Conservation (phyloP, 2,797 vertebrate genomes). For the Falco naumanni region DNA sequence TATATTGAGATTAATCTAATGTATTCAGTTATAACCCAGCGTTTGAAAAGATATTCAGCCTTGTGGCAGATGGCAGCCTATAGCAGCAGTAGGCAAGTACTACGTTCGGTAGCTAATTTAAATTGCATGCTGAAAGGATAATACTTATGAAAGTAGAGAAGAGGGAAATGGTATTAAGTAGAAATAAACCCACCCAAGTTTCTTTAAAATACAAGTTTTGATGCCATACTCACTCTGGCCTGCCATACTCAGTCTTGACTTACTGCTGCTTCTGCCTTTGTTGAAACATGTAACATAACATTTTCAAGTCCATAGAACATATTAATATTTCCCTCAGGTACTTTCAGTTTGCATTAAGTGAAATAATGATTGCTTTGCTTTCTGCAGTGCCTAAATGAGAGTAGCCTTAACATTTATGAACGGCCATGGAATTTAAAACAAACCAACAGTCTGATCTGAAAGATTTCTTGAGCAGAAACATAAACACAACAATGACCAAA, state of each 20-base stretch:
- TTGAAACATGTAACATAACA: conserved; percentile 20
- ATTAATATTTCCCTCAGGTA: conserved; percentile 25
- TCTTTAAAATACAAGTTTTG: conserved; percentile 7
- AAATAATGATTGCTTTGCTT: conserved; percentile 63
- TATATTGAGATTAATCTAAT: neutral
- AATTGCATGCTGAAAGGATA: neutral
- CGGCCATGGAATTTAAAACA: conserved; percentile 3
- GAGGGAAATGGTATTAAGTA: neutral
- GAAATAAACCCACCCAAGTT: neutral
- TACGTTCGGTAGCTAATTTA: neutral
- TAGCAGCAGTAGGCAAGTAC: neutral
- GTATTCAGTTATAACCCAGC: neutral
- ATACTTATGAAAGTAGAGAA: neutral
- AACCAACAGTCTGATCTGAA: conserved; percentile 29
- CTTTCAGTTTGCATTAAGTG: conserved; percentile 51
- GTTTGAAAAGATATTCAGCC: neutral
- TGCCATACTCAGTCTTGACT: conserved; percentile 12
- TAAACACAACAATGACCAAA: neutral
- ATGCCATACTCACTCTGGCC: neutral
- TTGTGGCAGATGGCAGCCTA: neutral
- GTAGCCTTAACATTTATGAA: neutral
- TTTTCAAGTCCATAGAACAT: conserved; percentile 27
- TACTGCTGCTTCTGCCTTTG: neutral
- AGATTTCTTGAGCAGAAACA: conserved; percentile 7
- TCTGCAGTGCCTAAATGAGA: conserved; percentile 26